Evolutionary conservation across 2,797 vertebrate genomes (phyloP).

Genomic region (Chlorospingus semifuscus): DNA sequence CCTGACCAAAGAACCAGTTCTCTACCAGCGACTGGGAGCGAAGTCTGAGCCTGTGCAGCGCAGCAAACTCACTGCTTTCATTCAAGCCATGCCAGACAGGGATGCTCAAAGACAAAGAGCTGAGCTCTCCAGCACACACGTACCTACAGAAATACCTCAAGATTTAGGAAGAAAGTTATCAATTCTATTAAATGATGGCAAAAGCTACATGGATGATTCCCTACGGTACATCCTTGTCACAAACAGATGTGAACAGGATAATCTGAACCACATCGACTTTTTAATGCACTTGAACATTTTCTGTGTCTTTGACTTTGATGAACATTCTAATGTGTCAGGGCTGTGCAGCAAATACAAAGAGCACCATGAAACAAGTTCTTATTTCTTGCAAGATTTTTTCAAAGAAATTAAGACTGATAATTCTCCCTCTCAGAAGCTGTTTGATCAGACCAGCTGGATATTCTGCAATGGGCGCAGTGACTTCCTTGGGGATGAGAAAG

Average conservation of each 20-base stretch:
- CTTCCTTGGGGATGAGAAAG: conserved; percentile 74
- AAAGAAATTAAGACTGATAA: conserved; percentile 57
- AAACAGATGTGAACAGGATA: conserved; percentile 74
- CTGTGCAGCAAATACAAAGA: conserved; percentile 78
- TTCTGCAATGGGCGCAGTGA: conserved; percentile 84
- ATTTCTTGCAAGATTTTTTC: conserved; percentile 79
- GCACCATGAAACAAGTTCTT: conserved; percentile 74
- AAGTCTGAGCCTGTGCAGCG: conserved; percentile 75
- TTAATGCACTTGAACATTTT: conserved; percentile 82
- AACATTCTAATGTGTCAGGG: conserved; percentile 79
- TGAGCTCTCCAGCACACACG: conserved; percentile 57
- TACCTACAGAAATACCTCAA: neutral
- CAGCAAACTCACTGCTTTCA: conserved; percentile 64
- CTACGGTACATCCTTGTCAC: conserved; percentile 83
- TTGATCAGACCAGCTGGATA: conserved; percentile 85
- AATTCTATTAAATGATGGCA: conserved; percentile 78
- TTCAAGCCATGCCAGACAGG: conserved; percentile 59
- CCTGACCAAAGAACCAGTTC: conserved; percentile 58
- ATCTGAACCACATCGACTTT: conserved; percentile 76
- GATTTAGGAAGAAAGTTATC: conserved; percentile 79
- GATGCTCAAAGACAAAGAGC: conserved; percentile 77
- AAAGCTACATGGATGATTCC: conserved; percentile 78
- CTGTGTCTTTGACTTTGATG: conserved; percentile 86
- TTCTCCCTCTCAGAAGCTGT: conserved; percentile 73
- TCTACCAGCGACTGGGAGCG: conserved; percentile 77